Evolutionary conservation across 2,888 invertebrate genomes (phyloP).

Genomic region (Sicus ferrugineus): DNA sequence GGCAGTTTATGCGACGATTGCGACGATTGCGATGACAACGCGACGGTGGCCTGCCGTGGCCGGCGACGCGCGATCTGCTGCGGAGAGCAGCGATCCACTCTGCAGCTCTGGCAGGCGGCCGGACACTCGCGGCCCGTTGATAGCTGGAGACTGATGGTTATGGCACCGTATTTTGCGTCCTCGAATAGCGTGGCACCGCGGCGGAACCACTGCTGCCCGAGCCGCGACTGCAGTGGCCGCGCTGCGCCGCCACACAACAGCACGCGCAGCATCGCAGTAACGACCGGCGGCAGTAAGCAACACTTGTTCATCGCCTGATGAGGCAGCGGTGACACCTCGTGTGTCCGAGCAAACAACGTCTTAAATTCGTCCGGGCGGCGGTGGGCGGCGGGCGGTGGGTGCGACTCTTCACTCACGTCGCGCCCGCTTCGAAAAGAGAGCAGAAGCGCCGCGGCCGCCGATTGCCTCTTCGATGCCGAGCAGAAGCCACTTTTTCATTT

Average conservation of each 20-base stretch:
- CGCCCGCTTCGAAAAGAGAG: not conserved
- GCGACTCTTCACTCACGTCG: not conserved
- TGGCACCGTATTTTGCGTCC: constrained; percentile 2
- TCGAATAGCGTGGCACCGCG: not conserved
- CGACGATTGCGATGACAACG: too few species aligned
- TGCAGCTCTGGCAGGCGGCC: constrained; percentile 8
- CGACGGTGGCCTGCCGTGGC: not conserved
- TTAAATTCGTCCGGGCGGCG: constrained; percentile 22
- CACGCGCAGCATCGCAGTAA: not conserved
- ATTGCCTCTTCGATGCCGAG: constrained; percentile 13
- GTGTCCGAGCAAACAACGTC: constrained; percentile 25
- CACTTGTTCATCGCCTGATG: constrained; percentile 18
- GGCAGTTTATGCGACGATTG: not conserved
- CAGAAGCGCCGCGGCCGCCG: not conserved
- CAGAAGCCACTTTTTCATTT: not conserved
- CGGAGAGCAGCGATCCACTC: not conserved
- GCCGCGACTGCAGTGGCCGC: too few species aligned
- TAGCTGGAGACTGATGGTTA: constrained; percentile 5
- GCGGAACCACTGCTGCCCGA: not conserved
- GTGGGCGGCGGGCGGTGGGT: not conserved
- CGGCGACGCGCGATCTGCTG: not conserved
- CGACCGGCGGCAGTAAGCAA: not conserved
- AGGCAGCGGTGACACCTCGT: constrained; percentile 21
- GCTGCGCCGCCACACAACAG: not conserved
- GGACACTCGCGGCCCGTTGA: constrained; percentile 9